Base-by-base conservation (phyloP, 2,113 vertebrate genomes). In the Embiotoca jacksoni region DNA sequence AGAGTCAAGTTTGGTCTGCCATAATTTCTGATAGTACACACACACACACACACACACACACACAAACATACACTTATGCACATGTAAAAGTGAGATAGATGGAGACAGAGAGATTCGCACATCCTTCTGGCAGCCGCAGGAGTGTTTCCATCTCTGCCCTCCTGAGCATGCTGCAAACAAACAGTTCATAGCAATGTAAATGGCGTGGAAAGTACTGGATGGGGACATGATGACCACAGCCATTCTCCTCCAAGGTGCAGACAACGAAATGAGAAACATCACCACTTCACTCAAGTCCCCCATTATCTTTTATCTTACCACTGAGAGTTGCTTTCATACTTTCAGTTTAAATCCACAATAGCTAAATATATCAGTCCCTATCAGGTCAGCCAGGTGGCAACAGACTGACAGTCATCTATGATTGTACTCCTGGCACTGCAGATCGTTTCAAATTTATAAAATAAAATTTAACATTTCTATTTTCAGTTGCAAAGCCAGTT, bases 111-210 rank as follows among this genome's bases (percentile, higher is more conserved):
- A 75, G 65, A 84, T 87, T 87, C 82, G 68, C 79, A 84, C 82
- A 78, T 91, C 65, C 80, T 83, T 80, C 80, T 87, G 88, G 85
- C 81, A 88, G 62, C 63, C 68, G 35, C 83, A 78, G 75, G 80
- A 85, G 80, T 83, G 88, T 88, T 84, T 78, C 80, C 76, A 85
- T 92, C 88, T 74, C 78, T 90, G 88, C 80, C 87, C 89, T 90
- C 85, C 87, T 86, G 87, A 88, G 78, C 75, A 70, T 68, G 71
- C 85, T 75, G 71, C 87, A 90, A 89, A 89, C 91, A 87, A 89
- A 91, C 93, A 88, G 84, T 92, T 90, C 91, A 88, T 58, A 86
- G 89, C 92, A 72, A 94, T 93, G 93, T 91, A 92, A 92, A 94
- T 92, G 91, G 89, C 83, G 90, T 92, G 89, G 91, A 92, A 94